These are phyloP conservation scores for Mustela erminea DNA, from an alignment of 2,797 vertebrate genomes.

Conservation along the genomic window DNA sequence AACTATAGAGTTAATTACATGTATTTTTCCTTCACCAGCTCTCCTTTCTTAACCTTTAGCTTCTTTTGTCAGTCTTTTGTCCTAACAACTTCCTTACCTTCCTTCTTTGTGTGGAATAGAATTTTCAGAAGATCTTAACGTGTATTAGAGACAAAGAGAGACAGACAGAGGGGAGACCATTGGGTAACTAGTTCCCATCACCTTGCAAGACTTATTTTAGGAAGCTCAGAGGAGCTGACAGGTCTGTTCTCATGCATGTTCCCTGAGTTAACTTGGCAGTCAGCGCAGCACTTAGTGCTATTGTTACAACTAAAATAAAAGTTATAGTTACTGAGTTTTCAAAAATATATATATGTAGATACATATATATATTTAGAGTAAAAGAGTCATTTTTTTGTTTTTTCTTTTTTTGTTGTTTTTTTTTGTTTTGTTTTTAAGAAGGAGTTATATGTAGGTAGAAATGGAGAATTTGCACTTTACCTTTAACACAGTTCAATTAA, in stretches of 20 bases:
- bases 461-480: not conserved
- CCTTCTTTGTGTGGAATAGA: not conserved
- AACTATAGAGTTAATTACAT: not conserved
- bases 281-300: not conserved
- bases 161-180: not conserved
- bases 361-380: no score
- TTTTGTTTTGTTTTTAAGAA: not conserved
- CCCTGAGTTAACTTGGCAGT: not conserved
- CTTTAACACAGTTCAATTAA: not conserved
- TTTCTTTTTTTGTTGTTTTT: no score
- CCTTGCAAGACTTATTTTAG: not conserved
- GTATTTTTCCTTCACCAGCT: not conserved
- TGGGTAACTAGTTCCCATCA: not conserved
- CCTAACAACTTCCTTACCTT: not conserved
- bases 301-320: constrained; percentile 48
- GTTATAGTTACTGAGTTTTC: not conserved
- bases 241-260: not conserved
- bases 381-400: no score
- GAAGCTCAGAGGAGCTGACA: not conserved
- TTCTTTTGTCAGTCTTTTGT: not conserved
- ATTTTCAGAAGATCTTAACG: not conserved
- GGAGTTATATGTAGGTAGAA: not conserved
- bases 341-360: not conserved
- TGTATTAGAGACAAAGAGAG: not conserved
- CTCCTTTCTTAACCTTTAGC: not conserved